Evolutionary conservation across 1,140 invertebrate species (phyloP), one percentile per base, ranked within the genome.

Genomic region (Zeugodacus cucurbitae): DNA sequence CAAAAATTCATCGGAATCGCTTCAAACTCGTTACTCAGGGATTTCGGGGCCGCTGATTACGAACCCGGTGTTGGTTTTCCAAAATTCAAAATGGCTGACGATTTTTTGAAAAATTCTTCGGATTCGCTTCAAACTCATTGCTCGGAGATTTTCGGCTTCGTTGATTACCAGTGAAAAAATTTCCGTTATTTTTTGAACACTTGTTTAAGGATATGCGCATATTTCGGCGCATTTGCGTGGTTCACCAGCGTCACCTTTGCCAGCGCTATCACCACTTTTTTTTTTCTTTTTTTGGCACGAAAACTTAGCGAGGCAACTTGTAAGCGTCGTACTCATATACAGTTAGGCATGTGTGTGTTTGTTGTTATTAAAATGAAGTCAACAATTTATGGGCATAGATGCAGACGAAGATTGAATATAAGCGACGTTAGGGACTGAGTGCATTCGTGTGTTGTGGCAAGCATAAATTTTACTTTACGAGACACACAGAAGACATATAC

Each of bases 401-500:
- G 67, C 67, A 74, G 67, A 74, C 67, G 67, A 37, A 74, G 67
- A 74, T 37, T 74, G 67, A 74, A 74, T 74, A 37, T 74, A 74
- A 74, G 34, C 14, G 34, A 17, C 67, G 17, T 20, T 37, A 22
- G 67, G 32, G 67, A 37, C 6, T 74, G 67, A 74, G 64, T 41
- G 32, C 67, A 74, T 74, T 74, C 20, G 32, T 74, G 34, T 74
- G 34, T 74, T 74, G 67, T 74, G 67, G 67, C 67, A 74, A 34
- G 67, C 67, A 74, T 74, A 74, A 74, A 74, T 37, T 41, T 37
- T 37, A 74, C 34, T 41, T 74, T 74, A n/a, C n/a, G n/a, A 41
- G 67, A 8, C 20, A 74, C 32, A 74, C 67, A 8, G 17, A 20
- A 22, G 10, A 11, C n/a, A n/a, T n/a, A n/a, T n/a, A n/a, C n/a